Percentiles rank a stretch among this genome's conserved stretches.
phyloP scores from a whole-genome alignment of 2,113 vertebrate genomes.

The Sinocyclocheilus anophthalmus region DNA sequence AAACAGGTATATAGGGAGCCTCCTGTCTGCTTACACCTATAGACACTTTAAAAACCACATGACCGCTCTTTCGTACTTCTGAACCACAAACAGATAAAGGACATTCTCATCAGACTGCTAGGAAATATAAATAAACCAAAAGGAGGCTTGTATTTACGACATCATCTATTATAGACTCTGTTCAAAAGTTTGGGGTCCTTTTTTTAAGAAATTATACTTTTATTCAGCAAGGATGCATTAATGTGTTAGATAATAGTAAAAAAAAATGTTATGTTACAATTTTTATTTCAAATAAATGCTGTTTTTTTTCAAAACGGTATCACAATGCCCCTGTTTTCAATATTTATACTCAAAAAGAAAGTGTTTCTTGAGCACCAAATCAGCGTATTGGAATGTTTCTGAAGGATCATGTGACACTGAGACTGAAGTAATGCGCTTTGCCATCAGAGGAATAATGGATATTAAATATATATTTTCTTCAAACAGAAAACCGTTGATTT shows the following conservation, averaged over 20 bases:
- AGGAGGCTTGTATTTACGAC: too few relatives aligned
- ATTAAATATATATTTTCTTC: background rate
- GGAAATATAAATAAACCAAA: background rate
- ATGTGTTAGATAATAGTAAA: background rate
- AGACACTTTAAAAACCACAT: background rate
- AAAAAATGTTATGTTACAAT: background rate
- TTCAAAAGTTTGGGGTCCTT: background rate
- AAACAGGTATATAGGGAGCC: conserved; percentile 17
- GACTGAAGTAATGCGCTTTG: background rate
- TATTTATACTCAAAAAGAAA: too few relatives aligned
- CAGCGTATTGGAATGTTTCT: background rate
- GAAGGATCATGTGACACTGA: background rate
- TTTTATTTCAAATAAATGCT: too few relatives aligned
- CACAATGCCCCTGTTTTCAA: too few relatives aligned
- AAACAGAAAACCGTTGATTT: background rate
- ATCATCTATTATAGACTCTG: too few relatives aligned
- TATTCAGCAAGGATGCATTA: background rate
- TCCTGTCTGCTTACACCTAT: background rate
- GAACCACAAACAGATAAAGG: background rate
- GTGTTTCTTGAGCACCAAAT: background rate
- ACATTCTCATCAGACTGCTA: background rate
- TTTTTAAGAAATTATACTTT: background rate
- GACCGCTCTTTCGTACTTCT: background rate
- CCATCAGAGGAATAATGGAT: too few relatives aligned
- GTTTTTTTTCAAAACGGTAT: too few relatives aligned